A percentile compares a stretch with the other conserved stretches of the same genome.
These are phyloP conservation scores for Tragelaphus strepsiceros DNA, from an alignment of 2,113 vertebrate genomes.

Conservation along the genomic window DNA sequence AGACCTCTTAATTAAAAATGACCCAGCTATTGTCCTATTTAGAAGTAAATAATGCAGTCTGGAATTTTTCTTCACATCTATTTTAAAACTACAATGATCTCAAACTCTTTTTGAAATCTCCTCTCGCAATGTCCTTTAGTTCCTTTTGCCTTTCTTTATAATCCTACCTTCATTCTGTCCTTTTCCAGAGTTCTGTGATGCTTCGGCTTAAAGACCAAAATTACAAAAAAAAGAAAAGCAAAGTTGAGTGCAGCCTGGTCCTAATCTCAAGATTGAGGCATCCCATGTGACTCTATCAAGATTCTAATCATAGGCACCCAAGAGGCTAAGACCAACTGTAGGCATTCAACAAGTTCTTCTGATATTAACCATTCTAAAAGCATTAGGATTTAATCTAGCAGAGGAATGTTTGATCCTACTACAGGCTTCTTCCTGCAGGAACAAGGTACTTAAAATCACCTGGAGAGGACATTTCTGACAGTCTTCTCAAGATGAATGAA, in stretches of 20 bases:
- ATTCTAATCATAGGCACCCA: not conserved
- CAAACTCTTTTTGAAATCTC: not conserved
- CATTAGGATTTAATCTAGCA: not conserved
- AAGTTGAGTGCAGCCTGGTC: not conserved
- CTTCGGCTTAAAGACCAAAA: not conserved
- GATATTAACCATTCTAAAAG: not conserved
- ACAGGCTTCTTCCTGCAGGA: not conserved
- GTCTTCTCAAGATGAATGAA: not conserved
- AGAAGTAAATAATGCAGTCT: conserved; percentile 20
- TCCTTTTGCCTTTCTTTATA: not conserved
- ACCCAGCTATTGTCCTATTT: not conserved
- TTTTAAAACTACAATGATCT: not conserved
- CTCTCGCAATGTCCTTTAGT: not conserved
- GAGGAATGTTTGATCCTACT: not conserved
- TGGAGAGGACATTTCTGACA: not conserved
- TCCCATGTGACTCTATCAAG: not conserved
- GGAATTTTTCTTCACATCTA: not conserved
- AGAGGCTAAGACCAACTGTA: not conserved
- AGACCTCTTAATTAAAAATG: not conserved
- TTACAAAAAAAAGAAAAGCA: not conserved
- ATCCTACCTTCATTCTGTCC: not conserved
- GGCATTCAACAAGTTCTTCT: not conserved
- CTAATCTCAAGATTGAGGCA: not conserved
- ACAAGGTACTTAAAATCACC: not conserved
- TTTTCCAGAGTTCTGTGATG: not conserved